A percentile compares a stretch with the other conserved stretches of the same genome.
phyloP scores from a whole-genome alignment of 2,113 vertebrate species.

The Dendropsophus ebraccatus region DNA sequence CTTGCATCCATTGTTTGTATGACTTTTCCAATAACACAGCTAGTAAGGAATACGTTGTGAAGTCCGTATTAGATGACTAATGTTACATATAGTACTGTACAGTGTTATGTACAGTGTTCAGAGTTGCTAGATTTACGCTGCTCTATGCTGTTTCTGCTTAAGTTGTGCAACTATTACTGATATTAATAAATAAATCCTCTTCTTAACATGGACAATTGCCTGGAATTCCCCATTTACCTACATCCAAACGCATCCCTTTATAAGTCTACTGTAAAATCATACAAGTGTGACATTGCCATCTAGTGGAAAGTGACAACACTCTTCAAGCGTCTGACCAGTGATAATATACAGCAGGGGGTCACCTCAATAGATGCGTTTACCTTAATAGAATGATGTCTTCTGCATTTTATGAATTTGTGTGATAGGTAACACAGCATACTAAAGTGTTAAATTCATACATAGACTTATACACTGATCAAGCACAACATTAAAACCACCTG shows the following conservation, averaged over 20 bases:
- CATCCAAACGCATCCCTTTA: neutral
- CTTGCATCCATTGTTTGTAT: neutral
- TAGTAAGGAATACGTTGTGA: neutral
- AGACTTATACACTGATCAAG: too few species aligned
- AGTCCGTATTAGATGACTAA: neutral
- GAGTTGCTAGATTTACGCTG: neutral
- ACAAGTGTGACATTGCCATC: constrained; percentile 35
- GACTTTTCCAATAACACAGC: neutral
- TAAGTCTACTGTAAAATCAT: neutral
- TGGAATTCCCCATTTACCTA: constrained; percentile 26
- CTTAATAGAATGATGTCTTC: neutral
- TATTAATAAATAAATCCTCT: neutral
- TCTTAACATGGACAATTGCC: neutral
- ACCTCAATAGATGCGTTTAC: neutral
- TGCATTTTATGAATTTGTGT: too few species aligned
- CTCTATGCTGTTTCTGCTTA: neutral
- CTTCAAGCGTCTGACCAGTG: neutral
- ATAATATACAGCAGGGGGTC: neutral
- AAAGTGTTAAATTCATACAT: too few species aligned
- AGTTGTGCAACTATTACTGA: constrained; percentile 5
- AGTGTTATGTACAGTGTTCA: neutral
- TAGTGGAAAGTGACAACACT: neutral
- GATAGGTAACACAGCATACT: too few species aligned
- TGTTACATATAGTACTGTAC: neutral
- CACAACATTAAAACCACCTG: too few species aligned